phyloP scores from a whole-genome alignment of 2,888 invertebrate species.

The Dimorphilus gyrociliatus region DNA sequence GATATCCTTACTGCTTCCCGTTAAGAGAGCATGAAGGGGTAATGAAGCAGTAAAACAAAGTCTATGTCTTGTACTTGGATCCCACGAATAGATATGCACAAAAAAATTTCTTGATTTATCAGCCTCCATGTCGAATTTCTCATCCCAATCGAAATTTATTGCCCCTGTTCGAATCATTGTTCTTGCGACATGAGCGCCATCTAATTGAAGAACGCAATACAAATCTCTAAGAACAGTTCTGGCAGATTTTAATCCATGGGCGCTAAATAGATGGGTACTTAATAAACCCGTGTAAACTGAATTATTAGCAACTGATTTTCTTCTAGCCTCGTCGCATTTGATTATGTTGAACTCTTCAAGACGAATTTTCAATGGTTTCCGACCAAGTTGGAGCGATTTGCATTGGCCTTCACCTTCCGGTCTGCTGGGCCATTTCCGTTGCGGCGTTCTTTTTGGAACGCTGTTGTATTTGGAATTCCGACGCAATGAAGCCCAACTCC shows the following conservation, averaged over 20 bases:
- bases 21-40: conserved; percentile 11
- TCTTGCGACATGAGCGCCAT: conserved; percentile 83
- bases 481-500: too few species aligned
- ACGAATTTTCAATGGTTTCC: conserved; percentile 31
- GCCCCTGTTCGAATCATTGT: conserved; percentile 91
- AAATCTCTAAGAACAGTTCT: conserved; percentile 49
- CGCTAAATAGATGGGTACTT: conserved; percentile 38
- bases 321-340: conserved; percentile 19
- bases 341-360: conserved; percentile 33
- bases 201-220: conserved; percentile 93
- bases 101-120: conserved; percentile 86
- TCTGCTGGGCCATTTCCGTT: too few species aligned
- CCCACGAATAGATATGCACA: conserved; percentile 95
- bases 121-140: conserved; percentile 91
- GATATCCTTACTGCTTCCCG: conserved; percentile 51
- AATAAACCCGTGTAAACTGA: conserved; percentile 21
- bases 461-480: too few species aligned
- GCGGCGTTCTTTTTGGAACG: too few species aligned
- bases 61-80: conserved; percentile 90
- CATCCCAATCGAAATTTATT: conserved; percentile 96
- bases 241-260: conserved; percentile 38
- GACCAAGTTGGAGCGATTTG: conserved; percentile 26
- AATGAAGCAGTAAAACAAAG: conserved; percentile 54
- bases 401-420: conserved; percentile 1
- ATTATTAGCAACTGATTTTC: conserved; percentile 9